Conservation (phyloP, 2,888 invertebrate genomes). For the Gymnosoma rotundatum region DNA sequence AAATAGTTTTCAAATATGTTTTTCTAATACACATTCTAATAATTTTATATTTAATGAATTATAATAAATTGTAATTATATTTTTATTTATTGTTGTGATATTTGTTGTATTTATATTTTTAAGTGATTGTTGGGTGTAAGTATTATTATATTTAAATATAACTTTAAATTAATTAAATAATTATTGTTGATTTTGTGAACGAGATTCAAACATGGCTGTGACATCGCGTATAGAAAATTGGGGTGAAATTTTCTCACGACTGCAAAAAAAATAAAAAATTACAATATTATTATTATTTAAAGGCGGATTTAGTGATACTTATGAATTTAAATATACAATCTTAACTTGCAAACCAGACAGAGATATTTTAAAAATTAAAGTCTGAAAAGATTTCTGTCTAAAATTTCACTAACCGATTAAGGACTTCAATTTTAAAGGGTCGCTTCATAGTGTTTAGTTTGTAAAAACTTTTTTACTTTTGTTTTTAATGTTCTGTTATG, state of each 20-base stretch:
- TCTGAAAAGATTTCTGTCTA: neutral
- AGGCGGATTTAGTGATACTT: too few relatives aligned
- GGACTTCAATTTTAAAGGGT: too few relatives aligned
- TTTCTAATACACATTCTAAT: neutral
- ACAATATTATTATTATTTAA: too few relatives aligned
- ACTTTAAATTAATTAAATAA: slow-evolving; percentile 62
- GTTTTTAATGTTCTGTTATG: too few relatives aligned
- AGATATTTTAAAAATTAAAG: too few relatives aligned
- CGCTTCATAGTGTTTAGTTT: too few relatives aligned
- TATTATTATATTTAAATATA: slow-evolving; percentile 58
- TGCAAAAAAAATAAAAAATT: slow-evolving; percentile 79
- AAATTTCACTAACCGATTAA: too few relatives aligned
- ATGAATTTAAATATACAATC: neutral
- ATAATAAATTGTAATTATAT: slow-evolving; percentile 4
- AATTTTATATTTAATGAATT: neutral
- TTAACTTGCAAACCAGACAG: too few relatives aligned
- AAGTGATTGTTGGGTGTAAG: neutral
- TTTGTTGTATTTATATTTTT: slow-evolving; percentile 22
- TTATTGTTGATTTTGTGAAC: slow-evolving; percentile 83
- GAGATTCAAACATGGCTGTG: slow-evolving; percentile 91
- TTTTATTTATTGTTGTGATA: slow-evolving; percentile 31
- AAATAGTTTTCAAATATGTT: slow-evolving; percentile 33
- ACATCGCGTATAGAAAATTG: slow-evolving; percentile 91
- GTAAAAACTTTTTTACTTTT: too few relatives aligned
- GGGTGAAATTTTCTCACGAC: slow-evolving; percentile 87